These are phyloP conservation scores for Stratiomys singularior DNA, from an alignment of 2,888 invertebrate species.

Conservation along the genomic window DNA sequence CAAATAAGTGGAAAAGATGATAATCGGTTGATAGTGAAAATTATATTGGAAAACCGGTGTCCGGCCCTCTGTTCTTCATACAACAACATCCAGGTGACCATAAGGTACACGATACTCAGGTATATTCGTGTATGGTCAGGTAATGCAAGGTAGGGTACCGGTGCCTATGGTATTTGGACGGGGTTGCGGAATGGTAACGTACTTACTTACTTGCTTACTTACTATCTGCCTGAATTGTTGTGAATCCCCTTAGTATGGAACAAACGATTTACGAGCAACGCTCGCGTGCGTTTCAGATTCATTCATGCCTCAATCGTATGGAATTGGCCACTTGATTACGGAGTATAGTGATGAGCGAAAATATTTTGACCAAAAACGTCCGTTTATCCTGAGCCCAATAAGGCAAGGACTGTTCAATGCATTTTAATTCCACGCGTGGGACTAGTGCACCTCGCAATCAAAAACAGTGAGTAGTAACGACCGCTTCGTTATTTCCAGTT, in stretches of 20 bases:
- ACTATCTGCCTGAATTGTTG: not conserved
- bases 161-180: not conserved
- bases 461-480: too few species aligned
- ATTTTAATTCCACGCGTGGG: too few species aligned
- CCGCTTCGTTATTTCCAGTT: too few species aligned
- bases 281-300: conserved; percentile 55
- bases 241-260: not conserved
- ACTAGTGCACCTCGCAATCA: too few species aligned
- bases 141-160: not conserved
- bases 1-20: conserved; percentile 47
- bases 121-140: not conserved
- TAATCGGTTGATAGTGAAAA: conserved; percentile 41
- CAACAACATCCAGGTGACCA: conserved; percentile 26
- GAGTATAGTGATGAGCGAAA: not conserved
- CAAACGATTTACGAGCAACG: conserved; percentile 44
- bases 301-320: conserved; percentile 51
- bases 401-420: not conserved
- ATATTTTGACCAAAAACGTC: not conserved
- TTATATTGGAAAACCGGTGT: conserved; percentile 45
- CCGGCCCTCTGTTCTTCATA: conserved; percentile 27
- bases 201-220: too few species aligned
- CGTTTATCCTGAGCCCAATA: too few species aligned
- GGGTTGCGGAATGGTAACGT: not conserved
- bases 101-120: conserved; percentile 26
- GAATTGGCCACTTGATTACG: not conserved